Evolutionary conservation across 2,797 vertebrate species (phyloP).

Genomic region (Rousettus madagascariensis): DNA sequence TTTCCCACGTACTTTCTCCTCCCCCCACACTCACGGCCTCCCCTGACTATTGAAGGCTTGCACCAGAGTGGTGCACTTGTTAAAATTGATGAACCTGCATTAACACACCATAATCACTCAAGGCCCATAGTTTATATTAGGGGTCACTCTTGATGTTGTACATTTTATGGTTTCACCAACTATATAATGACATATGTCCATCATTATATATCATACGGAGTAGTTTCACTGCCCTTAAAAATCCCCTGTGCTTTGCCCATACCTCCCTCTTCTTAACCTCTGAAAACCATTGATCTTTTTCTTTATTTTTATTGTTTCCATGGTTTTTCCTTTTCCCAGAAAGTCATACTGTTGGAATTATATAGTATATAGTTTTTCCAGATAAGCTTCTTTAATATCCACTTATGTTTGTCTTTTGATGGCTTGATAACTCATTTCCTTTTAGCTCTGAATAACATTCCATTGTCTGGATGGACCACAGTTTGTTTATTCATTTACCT

Average conservation of each 20-base stretch:
- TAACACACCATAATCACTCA: neutral
- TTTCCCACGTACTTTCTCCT: neutral
- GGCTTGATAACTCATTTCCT: neutral
- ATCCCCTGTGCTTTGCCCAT: neutral
- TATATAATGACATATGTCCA: neutral
- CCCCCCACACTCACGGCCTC: fast-evolving
- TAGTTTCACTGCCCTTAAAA: neutral
- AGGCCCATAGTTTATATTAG: neutral
- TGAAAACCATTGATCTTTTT: neutral
- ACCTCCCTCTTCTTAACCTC: too few relatives aligned
- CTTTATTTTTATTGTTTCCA: neutral
- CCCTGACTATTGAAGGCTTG: too few relatives aligned
- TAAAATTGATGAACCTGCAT: fast-evolving
- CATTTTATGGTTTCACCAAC: neutral
- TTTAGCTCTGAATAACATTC: neutral
- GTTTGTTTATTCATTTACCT: neutral
- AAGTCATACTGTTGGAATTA: neutral
- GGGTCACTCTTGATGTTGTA: neutral
- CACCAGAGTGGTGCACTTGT: neutral
- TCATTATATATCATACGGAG: neutral
- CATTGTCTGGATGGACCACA: neutral
- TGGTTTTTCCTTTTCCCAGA: neutral
- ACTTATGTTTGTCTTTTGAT: neutral
- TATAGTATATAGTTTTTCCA: neutral
- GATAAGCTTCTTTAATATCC: neutral